Conservation (phyloP, 2,113 vertebrate species). For the Rhea pennata region DNA sequence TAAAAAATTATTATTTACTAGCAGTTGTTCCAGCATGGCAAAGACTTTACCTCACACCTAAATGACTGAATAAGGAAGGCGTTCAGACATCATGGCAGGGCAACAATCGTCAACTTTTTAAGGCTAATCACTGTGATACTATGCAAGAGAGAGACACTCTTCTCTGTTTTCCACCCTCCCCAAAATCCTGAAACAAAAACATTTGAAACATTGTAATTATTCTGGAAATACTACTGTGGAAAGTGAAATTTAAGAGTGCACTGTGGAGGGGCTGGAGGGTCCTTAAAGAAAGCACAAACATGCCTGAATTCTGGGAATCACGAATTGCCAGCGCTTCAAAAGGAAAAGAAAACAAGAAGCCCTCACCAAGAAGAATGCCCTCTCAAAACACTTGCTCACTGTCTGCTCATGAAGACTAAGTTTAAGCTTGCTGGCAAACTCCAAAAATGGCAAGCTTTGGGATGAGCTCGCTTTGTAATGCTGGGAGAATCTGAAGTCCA, state of each 20-base stretch:
- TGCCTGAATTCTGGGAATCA: background rate
- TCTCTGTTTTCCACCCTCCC: background rate
- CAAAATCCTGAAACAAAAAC: background rate
- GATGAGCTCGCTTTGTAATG: background rate
- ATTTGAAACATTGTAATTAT: background rate
- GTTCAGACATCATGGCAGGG: background rate
- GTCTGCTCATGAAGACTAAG: background rate
- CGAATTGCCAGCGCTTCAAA: background rate
- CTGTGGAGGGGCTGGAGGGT: background rate
- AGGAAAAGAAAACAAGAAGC: background rate
- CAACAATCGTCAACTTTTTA: background rate
- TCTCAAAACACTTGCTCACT: background rate
- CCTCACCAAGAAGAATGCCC: background rate
- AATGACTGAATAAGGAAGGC: background rate
- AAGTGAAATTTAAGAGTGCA: background rate
- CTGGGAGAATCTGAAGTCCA: background rate
- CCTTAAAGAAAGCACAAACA: background rate
- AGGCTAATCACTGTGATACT: background rate
- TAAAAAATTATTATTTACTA: background rate
- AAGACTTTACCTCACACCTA: background rate
- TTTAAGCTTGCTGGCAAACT: background rate
- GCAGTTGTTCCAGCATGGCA: background rate
- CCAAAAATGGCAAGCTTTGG: background rate
- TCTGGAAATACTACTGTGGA: background rate
- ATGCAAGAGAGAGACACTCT: background rate